Conservation (phyloP, 2,113 vertebrate species). For the Rhizomys pruinosus region DNA sequence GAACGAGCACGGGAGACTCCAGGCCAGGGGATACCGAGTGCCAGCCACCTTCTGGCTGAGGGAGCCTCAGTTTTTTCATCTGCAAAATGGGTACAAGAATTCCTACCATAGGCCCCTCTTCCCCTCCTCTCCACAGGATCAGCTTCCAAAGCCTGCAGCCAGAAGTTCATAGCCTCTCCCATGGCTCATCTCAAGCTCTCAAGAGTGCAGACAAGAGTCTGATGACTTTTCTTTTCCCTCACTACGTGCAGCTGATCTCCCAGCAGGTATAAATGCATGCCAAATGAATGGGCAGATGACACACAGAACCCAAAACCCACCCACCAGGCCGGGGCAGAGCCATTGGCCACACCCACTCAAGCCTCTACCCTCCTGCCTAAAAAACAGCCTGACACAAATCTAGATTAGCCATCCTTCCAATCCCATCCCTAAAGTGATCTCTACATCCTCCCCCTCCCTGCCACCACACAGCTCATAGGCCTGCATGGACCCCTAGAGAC, state of each 20-base stretch:
- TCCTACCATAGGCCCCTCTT: not conserved
- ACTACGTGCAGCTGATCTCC: not conserved
- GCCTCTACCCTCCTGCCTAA: not conserved
- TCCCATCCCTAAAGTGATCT: not conserved
- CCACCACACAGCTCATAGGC: not conserved
- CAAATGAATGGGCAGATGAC: not conserved
- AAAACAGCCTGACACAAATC: not conserved
- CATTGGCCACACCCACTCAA: not conserved
- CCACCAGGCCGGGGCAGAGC: not conserved
- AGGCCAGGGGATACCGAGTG: not conserved
- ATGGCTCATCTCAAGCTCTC: not conserved
- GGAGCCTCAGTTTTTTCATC: slow-evolving; percentile 23
- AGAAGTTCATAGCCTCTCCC: not conserved
- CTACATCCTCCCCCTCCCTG: not conserved
- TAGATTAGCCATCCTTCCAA: not conserved
- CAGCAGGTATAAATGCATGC: not conserved
- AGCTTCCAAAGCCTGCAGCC: not conserved
- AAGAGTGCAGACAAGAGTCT: not conserved
- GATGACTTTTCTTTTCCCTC: not conserved
- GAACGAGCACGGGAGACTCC: not conserved
- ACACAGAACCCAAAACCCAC: not conserved
- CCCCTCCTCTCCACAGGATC: not conserved
- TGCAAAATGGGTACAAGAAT: slow-evolving; percentile 46
- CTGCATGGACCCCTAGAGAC: slow-evolving; percentile 12
- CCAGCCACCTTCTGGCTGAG: not conserved